These are phyloP conservation scores for Sceliomorpha sp. DNA, from an alignment of 2,888 invertebrate species.

Conservation along the genomic window DNA sequence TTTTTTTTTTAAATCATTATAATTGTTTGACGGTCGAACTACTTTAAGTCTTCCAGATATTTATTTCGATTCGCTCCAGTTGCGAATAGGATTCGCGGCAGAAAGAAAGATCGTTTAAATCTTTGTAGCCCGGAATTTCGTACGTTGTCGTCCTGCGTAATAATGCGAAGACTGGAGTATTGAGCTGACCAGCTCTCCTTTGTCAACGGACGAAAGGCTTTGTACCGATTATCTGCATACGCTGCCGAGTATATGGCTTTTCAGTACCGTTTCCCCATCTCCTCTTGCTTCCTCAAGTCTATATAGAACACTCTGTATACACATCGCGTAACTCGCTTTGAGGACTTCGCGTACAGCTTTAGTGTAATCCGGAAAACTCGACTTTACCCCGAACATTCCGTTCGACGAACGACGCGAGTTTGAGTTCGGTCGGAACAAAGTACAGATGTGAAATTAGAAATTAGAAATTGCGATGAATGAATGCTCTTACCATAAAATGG, in stretches of 20 bases:
- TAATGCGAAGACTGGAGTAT: slow-evolving; percentile 61
- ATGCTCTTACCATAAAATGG: too few relatives aligned
- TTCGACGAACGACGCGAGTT: slow-evolving; percentile 46
- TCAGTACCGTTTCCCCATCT: slow-evolving; percentile 59
- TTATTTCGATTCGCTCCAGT: too few relatives aligned
- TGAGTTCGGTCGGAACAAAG: slow-evolving; percentile 28
- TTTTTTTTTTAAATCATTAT: too few relatives aligned
- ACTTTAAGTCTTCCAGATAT: too few relatives aligned
- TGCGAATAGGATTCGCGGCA: too few relatives aligned
- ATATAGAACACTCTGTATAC: slow-evolving; percentile 65
- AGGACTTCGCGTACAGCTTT: slow-evolving; percentile 68
- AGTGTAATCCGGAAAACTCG: slow-evolving; percentile 67
- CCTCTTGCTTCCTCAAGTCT: slow-evolving; percentile 52
- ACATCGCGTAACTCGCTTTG: slow-evolving; percentile 64
- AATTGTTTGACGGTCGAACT: too few relatives aligned
- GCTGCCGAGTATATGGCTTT: slow-evolving; percentile 67
- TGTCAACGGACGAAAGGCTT: slow-evolving; percentile 74
- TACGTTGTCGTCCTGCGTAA: slow-evolving; percentile 61
- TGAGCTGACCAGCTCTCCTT: slow-evolving; percentile 68
- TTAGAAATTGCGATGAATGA: too few relatives aligned
- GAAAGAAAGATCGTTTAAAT: too few relatives aligned
- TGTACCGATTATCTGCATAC: slow-evolving; percentile 76
- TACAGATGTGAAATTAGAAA: slow-evolving; percentile 27
- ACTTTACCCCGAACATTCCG: slow-evolving; percentile 61
- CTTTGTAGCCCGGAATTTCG: slow-evolving; percentile 10